Evolutionary conservation across 2,113 vertebrate genomes (phyloP), one percentile per base, ranked within the genome.

Genomic region (Pangasianodon gigas): DNA sequence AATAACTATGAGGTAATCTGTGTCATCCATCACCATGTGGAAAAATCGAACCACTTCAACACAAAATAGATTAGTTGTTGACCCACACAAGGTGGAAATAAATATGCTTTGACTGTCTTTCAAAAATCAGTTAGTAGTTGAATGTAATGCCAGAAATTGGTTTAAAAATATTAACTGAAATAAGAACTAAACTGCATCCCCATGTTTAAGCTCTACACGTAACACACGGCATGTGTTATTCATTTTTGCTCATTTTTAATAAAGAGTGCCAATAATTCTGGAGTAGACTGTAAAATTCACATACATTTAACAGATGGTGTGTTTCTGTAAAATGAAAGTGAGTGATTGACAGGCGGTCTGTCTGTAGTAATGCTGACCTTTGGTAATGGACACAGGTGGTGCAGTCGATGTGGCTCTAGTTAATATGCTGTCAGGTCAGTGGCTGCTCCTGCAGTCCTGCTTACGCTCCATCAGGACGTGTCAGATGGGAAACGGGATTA

Each of bases 341-440:
- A 87, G 74, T 80, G 89, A 90, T 67, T 90, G 89, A 87, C 89
- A 89, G 90, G 60, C 18, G 69, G 83, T 79, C 44, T 77, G 85
- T 71, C 67, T 58, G 81, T 14, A 58, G 81, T 84, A 54, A 81
- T n/a, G 74, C 62, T 90, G 85, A 90, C 89, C 91, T 90, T 90
- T 80, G 46, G 58, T 81, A 74, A 69, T 51, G 71, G 85, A 75
- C 89, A 85, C 91, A 92, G 91, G 89, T 92, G 91, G 89, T 24
- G 56, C 81, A 89, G 54, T 54, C 83, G 75, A 87, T 37, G 58
- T 37, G 26, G 44, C 84, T 62, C 89, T 32, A 4, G 58, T 89
- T 75, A 80, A 60, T 58, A 58, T 52, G 84, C 60, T 62, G 71
- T 29, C 71, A 48, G 87, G 51, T 89, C 85, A 85, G 71, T 75